Evolutionary conservation across 2,797 vertebrate genomes (phyloP), one percentile per base, ranked within the genome.

Genomic region (Paguma larvata): DNA sequence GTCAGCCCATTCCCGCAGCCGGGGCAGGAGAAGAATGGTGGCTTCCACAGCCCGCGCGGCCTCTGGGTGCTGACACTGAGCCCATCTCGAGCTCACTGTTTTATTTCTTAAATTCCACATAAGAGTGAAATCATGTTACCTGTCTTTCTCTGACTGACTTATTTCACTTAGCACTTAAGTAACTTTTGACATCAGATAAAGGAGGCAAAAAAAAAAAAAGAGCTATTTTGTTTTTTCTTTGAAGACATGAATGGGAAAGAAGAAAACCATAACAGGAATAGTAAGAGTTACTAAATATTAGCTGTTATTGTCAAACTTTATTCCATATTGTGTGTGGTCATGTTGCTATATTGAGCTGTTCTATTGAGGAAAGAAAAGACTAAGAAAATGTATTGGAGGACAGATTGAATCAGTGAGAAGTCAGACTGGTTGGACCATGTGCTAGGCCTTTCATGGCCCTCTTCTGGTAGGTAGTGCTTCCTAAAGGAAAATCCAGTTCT

Each of bases 1-100:
- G 99, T 99, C 97, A 99, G 98, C 96, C 99, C 99, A 80, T 99
- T 99, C 0, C 99, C 99, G 96, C 99, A 99, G 56, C 6, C 99
- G 99, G 21, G 99, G 99, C 41, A 30, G 72, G 30, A 30, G 56
- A 19, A 59, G 56, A 19, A 8, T 59, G 56, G 21, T 23, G 56
- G 56, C 56, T 38, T 38, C 38, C 38, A 38, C 38, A 38, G 21
- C 56, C 21, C 21, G 2, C 6, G 8, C 56, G 3, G 56, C 21
- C 56, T 23, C 56, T 10, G 56, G 53, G 56, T 59, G 23, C 56
- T 9, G 56, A 9, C 21, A 9, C 56, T 59, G 56, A 59, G 56
- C 19, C 56, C 21, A 1, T 53, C 53, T 19, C 18, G 18, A 53
- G 53, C 53, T 19, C 53, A 53, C 53, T 53, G 53, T 53, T 53